phyloP scores from a whole-genome alignment of 2,888 invertebrate species.

The Cabera pusaria region DNA sequence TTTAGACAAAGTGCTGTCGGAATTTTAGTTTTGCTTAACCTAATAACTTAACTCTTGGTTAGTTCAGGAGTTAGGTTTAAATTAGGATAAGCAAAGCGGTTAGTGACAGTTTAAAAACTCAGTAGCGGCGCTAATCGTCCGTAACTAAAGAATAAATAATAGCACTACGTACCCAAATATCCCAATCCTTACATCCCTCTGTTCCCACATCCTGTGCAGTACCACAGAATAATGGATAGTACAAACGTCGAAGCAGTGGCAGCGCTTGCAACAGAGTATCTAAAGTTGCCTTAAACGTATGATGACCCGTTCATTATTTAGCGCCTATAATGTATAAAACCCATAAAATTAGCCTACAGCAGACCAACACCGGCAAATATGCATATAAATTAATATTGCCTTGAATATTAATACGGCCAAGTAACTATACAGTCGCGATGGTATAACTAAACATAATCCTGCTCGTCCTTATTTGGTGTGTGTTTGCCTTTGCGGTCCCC shows the following conservation, averaged over 20 bases:
- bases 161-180: too few species aligned
- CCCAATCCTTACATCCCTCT: neutral
- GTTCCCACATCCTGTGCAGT: too few species aligned
- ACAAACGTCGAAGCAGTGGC: too few species aligned
- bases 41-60: too few species aligned
- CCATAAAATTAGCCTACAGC: slow-evolving; percentile 3
- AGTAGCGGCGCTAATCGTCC: neutral
- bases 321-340: neutral
- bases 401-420: slow-evolving; percentile 41
- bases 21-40: too few species aligned
- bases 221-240: too few species aligned
- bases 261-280: too few species aligned
- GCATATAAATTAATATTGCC: slow-evolving; percentile 42
- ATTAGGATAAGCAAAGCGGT: neutral
- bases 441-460: slow-evolving; percentile 47
- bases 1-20: slow-evolving; percentile 2
- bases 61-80: neutral
- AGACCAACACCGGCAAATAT: slow-evolving; percentile 24
- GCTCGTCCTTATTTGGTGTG: slow-evolving; percentile 48
- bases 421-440: slow-evolving; percentile 32
- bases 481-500: slow-evolving; percentile 43
- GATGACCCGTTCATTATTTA: too few species aligned
- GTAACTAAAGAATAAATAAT: too few species aligned
- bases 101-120: neutral
- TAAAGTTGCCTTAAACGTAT: too few species aligned